A percentile compares a stretch with the other conserved stretches of the same genome.
Evolutionary conservation across 2,797 vertebrate genomes (phyloP).

Genomic region (Dendrocincla fuliginosa): DNA sequence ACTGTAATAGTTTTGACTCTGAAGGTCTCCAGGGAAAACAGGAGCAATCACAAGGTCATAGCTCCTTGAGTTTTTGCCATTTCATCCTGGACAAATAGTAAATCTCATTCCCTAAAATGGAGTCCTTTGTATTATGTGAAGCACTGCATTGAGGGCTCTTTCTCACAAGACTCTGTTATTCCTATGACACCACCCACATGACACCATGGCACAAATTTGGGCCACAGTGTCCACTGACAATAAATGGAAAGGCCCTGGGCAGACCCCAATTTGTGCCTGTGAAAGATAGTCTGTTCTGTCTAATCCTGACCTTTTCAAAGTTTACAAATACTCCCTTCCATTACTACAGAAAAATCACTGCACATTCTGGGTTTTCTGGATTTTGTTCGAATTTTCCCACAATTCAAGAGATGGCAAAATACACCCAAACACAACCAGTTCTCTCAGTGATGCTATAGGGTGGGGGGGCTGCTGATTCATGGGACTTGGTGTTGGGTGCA

Average conservation of each 20-base stretch:
- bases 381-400: background rate
- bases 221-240: background rate
- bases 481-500: background rate
- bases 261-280: slow-evolving; percentile 9
- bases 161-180: background rate
- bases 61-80: background rate
- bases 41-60: background rate
- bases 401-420: background rate
- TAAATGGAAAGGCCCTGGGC: slow-evolving; percentile 6
- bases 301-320: slow-evolving; percentile 40
- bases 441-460: background rate
- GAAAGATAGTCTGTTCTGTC: slow-evolving; percentile 19
- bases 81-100: background rate
- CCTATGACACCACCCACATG: background rate
- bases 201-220: background rate
- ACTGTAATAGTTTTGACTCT: slow-evolving; percentile 18
- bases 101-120: slow-evolving; percentile 12
- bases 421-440: background rate
- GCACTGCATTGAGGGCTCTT: background rate
- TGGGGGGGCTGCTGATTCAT: fast-evolving
- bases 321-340: slow-evolving; percentile 21
- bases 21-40: background rate
- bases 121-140: background rate
- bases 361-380: background rate
- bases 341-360: background rate